Percentiles rank a stretch among this genome's conserved stretches.
phyloP scores from a whole-genome alignment of 2,113 vertebrate species.

The Sarotherodon lohbergeri region DNA sequence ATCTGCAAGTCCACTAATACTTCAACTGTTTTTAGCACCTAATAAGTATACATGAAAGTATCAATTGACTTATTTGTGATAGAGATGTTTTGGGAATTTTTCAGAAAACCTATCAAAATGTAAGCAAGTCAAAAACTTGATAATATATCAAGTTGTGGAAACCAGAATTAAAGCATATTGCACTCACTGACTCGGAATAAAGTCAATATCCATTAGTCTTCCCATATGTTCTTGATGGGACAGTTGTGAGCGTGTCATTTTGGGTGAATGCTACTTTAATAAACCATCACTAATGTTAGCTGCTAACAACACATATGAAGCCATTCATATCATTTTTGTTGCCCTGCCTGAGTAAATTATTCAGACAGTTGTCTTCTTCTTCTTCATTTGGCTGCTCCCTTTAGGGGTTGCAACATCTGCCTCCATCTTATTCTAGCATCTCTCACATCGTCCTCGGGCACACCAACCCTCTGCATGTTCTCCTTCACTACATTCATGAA shows the following conservation, averaged over 20 bases:
- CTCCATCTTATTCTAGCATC: background rate
- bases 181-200: background rate
- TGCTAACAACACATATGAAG: background rate
- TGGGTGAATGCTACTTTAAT: background rate
- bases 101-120: background rate
- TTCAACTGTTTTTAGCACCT: background rate
- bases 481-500: background rate
- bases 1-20: background rate
- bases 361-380: background rate
- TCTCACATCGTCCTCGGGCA: background rate
- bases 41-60: background rate
- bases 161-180: background rate
- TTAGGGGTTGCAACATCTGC: background rate
- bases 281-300: background rate
- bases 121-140: background rate
- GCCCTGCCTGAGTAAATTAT: background rate
- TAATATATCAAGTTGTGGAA: background rate
- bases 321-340: background rate
- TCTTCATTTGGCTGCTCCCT: background rate
- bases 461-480: background rate
- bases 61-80: background rate
- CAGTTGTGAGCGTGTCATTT: background rate
- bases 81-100: accelerated
- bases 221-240: background rate
- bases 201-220: background rate